phyloP scores from a whole-genome alignment of 1,140 invertebrate species.

The Drosophila neocordata region DNA sequence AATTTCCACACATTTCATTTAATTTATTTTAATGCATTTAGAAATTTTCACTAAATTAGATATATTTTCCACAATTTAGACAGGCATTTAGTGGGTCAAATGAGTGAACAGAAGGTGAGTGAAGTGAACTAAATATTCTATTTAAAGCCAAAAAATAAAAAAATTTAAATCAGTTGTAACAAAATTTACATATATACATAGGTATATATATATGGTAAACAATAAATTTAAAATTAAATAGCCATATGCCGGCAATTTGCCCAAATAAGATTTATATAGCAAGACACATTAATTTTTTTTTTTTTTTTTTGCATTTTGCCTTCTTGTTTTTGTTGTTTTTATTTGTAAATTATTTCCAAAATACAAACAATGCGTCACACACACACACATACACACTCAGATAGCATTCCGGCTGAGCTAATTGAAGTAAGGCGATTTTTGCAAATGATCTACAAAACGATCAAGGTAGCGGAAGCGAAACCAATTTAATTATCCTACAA shows the following conservation, averaged over 20 bases:
- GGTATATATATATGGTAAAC: conserved; percentile 61
- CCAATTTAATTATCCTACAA: conserved; percentile 62
- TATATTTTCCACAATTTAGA: conserved; percentile 6
- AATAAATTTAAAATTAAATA: conserved; percentile 49
- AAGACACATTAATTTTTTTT: conserved; percentile 38
- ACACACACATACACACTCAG: neutral
- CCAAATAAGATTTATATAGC: conserved; percentile 56
- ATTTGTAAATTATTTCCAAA: conserved; percentile 64
- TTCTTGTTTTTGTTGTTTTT: conserved; percentile 37
- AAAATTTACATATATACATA: no score
- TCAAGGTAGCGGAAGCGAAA: conserved; percentile 76
- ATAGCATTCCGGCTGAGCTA: conserved; percentile 41
- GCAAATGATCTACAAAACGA: conserved; percentile 44
- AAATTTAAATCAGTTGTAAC: conserved; percentile 12
- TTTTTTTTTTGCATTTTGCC: neutral
- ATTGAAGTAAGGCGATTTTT: conserved; percentile 56
- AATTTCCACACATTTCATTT: conserved; percentile 50
- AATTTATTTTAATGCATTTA: conserved; percentile 29
- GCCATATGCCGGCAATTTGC: conserved; percentile 57
- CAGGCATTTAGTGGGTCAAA: conserved; percentile 2
- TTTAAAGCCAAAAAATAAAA: neutral
- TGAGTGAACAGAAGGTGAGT: conserved; percentile 2
- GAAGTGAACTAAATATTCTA: conserved; percentile 4
- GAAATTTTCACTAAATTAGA: conserved; percentile 52
- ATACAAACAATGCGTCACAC: conserved; percentile 72